Base-by-base conservation (phyloP, 2,797 vertebrate genomes). In the Loris lydekkerianus region DNA sequence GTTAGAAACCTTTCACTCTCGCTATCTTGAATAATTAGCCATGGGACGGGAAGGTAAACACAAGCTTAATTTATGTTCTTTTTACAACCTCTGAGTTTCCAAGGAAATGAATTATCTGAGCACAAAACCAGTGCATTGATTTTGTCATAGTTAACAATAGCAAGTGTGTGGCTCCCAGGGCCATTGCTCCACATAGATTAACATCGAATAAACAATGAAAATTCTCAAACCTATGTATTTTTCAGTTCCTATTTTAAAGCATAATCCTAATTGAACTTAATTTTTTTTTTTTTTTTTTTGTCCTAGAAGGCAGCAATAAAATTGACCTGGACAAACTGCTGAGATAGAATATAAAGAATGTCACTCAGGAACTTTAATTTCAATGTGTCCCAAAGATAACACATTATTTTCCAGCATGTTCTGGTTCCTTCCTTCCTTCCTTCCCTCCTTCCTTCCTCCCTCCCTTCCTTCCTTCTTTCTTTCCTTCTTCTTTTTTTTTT, bases 211-310 rank as follows among this genome's bases (percentile, higher is more conserved):
- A 87, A 91, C 72, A 69, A 18, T 94, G 73, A 93, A 92, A 92
- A 90, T 75, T 94, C 58, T 90, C 58, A 9, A 82, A 82, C 15
- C 73, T 92, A 31, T 84, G n/a, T 65, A 60, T 91, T 89, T 67
- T 92, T 77, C 43, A 61, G 40, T 91, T 92, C 84, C 65, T 92
- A 31, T 89, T 95, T 94, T 61, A 93, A 96, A 89, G 37, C 3
- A 10, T 92, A 90, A 75, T 91, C 86, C 27, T 89, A 82, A 95
- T 94, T 97, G 91, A 96, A 89, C 37, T 89, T 89, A 81, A 77
- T 67, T 65, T 49, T 49, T 49, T 49, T 73, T 53, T 70, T 70
- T 78, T 80, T 76, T 60, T n/a, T 81, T 92, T 90, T 86, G n/a
- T 91, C 53, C 34, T 92, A n/a, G 34, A 96, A 89, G 40, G 70